phyloP scores from a whole-genome alignment of 1,140 invertebrate genomes.

The Ephestia elutella region DNA sequence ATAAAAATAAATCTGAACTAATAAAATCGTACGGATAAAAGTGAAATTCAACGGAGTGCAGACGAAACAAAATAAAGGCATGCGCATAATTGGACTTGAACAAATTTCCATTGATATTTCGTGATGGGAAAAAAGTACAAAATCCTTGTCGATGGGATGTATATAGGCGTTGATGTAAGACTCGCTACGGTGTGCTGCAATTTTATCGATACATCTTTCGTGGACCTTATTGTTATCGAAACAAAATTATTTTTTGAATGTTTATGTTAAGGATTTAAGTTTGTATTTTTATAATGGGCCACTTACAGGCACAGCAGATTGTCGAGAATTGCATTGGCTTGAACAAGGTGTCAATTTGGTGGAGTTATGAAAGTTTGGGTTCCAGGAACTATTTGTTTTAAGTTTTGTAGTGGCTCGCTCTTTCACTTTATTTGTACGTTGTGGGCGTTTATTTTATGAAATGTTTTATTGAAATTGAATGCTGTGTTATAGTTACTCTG shows the following conservation, averaged over 20 bases:
- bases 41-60: constrained; percentile 23
- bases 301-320: constrained; percentile 68
- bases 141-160: constrained; percentile 58
- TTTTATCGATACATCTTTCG: constrained; percentile 15
- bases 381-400: constrained; percentile 72
- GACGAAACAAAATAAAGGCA: constrained; percentile 34
- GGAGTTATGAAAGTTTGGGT: constrained; percentile 68
- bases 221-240: constrained; percentile 18
- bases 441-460: constrained; percentile 44
- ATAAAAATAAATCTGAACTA: constrained; percentile 11
- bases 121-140: constrained; percentile 69
- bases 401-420: constrained; percentile 34
- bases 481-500: background rate
- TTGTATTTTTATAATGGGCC: constrained; percentile 64
- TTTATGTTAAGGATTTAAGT: constrained; percentile 22
- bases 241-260: constrained; percentile 22
- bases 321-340: constrained; percentile 61
- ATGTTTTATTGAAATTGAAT: constrained; percentile 57
- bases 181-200: constrained; percentile 34
- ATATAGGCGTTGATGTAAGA: constrained; percentile 53
- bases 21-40: constrained; percentile 23
- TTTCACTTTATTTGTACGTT: constrained; percentile 58
- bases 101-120: constrained; percentile 70
- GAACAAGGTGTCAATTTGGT: constrained; percentile 72
- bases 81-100: constrained; percentile 62